These are phyloP conservation scores for Conistra vaccinii DNA, from an alignment of 2,888 invertebrate species.

Conservation along the genomic window DNA sequence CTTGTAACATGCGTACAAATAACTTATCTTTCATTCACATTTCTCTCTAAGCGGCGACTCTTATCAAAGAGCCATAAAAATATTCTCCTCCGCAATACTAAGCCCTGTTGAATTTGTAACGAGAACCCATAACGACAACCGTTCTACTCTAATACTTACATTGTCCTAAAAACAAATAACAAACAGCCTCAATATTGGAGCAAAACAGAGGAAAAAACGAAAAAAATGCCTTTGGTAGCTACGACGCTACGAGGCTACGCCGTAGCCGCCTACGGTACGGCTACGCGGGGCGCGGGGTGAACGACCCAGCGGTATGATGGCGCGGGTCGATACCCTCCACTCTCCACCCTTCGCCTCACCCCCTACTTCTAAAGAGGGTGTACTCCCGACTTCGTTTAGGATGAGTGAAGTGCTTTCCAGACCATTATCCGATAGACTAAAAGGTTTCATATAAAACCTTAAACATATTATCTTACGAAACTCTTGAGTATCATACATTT, in stretches of 20 bases:
- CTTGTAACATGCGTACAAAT: background rate
- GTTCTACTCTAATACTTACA: constrained; percentile 69
- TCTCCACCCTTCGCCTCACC: constrained; percentile 62
- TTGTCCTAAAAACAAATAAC: constrained; percentile 74
- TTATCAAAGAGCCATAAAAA: constrained; percentile 57
- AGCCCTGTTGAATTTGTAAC: constrained; percentile 64
- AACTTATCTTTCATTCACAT: constrained; percentile 32
- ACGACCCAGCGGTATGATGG: constrained; percentile 82
- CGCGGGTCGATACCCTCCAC: constrained; percentile 85
- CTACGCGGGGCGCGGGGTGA: constrained; percentile 84
- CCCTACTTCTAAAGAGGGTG: constrained; percentile 72
- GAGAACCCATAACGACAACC: constrained; percentile 59
- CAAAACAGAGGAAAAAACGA: constrained; percentile 68
- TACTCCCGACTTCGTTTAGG: constrained; percentile 76
- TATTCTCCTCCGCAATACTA: constrained; percentile 58
- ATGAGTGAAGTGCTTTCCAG: constrained; percentile 78
- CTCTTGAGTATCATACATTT: constrained; percentile 33
- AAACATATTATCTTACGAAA: constrained; percentile 65
- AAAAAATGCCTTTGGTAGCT: constrained; percentile 73
- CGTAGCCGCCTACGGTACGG: constrained; percentile 72
- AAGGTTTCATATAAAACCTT: constrained; percentile 74
- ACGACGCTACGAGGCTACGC: constrained; percentile 76
- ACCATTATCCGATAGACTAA: constrained; percentile 76
- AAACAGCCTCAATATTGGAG: constrained; percentile 74
- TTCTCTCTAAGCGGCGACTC: constrained; percentile 16